Base-by-base conservation (phyloP, 1,140 invertebrate genomes). In the Cyclina sinensis region DNA sequence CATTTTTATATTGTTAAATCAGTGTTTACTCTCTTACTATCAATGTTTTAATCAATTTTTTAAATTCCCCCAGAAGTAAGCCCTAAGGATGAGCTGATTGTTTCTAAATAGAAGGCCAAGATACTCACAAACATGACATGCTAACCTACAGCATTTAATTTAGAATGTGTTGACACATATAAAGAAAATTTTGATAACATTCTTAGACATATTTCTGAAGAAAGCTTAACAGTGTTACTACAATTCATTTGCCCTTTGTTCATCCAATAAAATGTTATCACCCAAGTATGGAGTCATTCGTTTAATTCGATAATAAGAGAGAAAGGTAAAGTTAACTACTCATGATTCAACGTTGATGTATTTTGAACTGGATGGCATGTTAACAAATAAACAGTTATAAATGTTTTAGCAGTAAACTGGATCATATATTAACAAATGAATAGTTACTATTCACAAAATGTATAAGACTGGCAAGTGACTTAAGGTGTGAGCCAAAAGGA, bases 91-190 rank as follows among this genome's bases (percentile, higher is more conserved):
- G 48, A 21, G 30, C 27, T 46, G 32, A 62, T 78, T 54, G 74
- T 54, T 27, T 46, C 43, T 18, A 27, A 54, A 35, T 54, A 51
- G 46, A 78, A 78, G 74, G 46, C 74, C 46, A 48, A 78, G 35
- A 78, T 48, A 51, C 54, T 54, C 16, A 78, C 74, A 78, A 78
- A 78, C 74, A 78, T 78, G 74, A 78, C 74, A 30, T 51, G 1
- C 54, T 3, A 32, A 51, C 74, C 12, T 14, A 3, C 9, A 32
- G 46, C 46, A 78, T 78, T 78, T 78, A 78, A 51, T 78, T 51
- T 51, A 18, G 32, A 35, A 54, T 14, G 32, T 48, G 43, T 51
- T 78, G 74, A 78, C 74, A 78, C 74, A 32, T 46, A 12, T 11
- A 78, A 78, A 51, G 74, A 27, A 30, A 78, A 37, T 78, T 7